phyloP scores from a whole-genome alignment of 2,113 vertebrate genomes.

The Chloropsis hardwickii region DNA sequence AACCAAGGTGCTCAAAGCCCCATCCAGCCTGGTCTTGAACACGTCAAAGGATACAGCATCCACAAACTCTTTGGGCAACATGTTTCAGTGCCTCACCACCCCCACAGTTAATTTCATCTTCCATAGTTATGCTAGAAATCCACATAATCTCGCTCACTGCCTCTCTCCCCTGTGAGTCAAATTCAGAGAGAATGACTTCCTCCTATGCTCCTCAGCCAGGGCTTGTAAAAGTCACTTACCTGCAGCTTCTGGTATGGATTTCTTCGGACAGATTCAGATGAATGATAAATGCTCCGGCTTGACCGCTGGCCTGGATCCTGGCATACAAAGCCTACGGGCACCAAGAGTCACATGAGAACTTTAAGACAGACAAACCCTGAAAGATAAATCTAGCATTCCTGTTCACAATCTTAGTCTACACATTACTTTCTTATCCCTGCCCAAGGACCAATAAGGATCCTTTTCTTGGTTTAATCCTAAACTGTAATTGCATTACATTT shows the following conservation, averaged over 20 bases:
- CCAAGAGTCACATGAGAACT: neutral
- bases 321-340: slow-evolving; percentile 85
- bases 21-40: neutral
- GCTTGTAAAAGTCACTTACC: slow-evolving; percentile 70
- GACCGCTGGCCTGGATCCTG: slow-evolving; percentile 84
- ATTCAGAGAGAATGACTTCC: neutral
- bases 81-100: neutral
- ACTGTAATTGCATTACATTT: neutral
- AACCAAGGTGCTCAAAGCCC: neutral
- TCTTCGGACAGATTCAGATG: slow-evolving; percentile 74
- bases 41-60: neutral
- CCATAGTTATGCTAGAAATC: neutral
- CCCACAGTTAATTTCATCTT: neutral
- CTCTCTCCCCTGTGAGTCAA: neutral
- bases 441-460: neutral
- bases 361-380: neutral
- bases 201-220: neutral
- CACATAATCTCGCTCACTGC: neutral
- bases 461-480: neutral
- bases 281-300: slow-evolving; percentile 65
- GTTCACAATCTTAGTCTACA: neutral
- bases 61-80: neutral
- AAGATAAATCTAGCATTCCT: neutral
- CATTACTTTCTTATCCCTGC: neutral
- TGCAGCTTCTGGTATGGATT: slow-evolving; percentile 78